Evolutionary conservation across 2,888 invertebrate genomes (phyloP).

Genomic region (Caenorhabditis macrosperma): DNA sequence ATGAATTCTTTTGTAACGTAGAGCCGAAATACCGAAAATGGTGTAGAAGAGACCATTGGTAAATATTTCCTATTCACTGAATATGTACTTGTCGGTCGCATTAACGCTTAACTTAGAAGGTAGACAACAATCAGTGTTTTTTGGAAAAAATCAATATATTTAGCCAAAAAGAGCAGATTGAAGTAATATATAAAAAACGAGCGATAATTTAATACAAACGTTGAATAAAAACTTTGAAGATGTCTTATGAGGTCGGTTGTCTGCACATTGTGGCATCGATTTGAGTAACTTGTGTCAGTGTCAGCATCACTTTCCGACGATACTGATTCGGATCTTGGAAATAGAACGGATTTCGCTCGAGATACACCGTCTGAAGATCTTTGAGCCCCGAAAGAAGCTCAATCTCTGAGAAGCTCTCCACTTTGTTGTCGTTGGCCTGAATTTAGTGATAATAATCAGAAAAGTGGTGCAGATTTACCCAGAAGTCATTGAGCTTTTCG

Average conservation of each 20-base stretch:
- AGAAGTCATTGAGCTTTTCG: slow-evolving; percentile 90
- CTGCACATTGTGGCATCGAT: slow-evolving; percentile 88
- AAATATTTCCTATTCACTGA: too few relatives aligned
- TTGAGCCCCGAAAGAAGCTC: slow-evolving; percentile 84
- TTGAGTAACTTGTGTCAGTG: slow-evolving; percentile 90
- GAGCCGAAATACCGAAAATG: too few relatives aligned
- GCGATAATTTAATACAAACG: background rate
- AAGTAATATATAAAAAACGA: background rate
- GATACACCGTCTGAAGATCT: slow-evolving; percentile 87
- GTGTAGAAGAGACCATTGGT: too few relatives aligned
- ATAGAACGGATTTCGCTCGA: slow-evolving; percentile 90
- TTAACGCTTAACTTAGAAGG: too few relatives aligned
- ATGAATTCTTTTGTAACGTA: too few relatives aligned
- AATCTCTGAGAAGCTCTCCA: slow-evolving; percentile 90
- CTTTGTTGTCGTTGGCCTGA: slow-evolving; percentile 93
- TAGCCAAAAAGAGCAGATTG: too few relatives aligned
- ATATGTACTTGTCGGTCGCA: too few relatives aligned
- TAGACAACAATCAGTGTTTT: too few relatives aligned
- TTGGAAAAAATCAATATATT: too few relatives aligned
- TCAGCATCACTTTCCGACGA: slow-evolving; percentile 89
- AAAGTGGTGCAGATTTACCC: slow-evolving; percentile 87
- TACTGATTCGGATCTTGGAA: slow-evolving; percentile 66
- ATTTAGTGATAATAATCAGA: background rate
- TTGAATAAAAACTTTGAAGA: background rate
- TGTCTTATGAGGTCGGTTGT: slow-evolving; percentile 4